Percentiles rank a stretch among this genome's conserved stretches.
Evolutionary conservation across 2,797 vertebrate genomes (phyloP).

Genomic region (Protonibea diacanthus): DNA sequence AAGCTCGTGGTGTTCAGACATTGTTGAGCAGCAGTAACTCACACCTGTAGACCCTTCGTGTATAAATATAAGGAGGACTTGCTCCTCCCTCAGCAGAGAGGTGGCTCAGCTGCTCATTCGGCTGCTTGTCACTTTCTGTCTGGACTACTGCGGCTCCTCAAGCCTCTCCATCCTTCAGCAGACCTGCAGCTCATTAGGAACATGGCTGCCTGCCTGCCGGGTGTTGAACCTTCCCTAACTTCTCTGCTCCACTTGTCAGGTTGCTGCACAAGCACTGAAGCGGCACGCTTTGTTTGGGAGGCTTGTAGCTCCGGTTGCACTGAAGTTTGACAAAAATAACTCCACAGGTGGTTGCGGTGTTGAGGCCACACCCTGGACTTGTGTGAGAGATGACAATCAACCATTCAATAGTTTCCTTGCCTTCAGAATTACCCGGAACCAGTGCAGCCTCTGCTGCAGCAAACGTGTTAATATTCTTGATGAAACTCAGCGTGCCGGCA

Average conservation of each 20-base stretch:
- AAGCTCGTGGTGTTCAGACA: not conserved
- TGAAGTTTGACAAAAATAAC: not conserved
- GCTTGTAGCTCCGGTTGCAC: not conserved
- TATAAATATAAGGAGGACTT: not conserved
- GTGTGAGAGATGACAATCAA: not conserved
- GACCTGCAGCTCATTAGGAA: not conserved
- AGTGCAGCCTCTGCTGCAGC: not conserved
- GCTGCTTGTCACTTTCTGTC: not conserved
- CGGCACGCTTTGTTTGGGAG: not conserved
- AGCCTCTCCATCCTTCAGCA: not conserved
- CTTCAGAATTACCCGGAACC: slow-evolving; percentile 6
- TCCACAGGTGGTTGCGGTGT: not conserved
- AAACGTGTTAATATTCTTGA: not conserved
- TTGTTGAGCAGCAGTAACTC: not conserved
- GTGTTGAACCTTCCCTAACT: not conserved
- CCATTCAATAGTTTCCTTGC: not conserved
- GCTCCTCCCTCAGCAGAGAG: not conserved
- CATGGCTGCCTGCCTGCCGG: too few species aligned
- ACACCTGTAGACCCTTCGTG: not conserved
- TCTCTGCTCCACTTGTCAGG: not conserved
- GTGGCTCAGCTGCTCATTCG: not conserved
- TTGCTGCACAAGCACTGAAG: not conserved
- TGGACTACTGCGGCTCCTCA: too few species aligned
- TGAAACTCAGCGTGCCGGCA: slow-evolving; percentile 3
- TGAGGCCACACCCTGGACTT: slow-evolving; percentile 4